Base-by-base conservation (phyloP, 2,888 invertebrate genomes). In the Calameuta filiformis region DNA sequence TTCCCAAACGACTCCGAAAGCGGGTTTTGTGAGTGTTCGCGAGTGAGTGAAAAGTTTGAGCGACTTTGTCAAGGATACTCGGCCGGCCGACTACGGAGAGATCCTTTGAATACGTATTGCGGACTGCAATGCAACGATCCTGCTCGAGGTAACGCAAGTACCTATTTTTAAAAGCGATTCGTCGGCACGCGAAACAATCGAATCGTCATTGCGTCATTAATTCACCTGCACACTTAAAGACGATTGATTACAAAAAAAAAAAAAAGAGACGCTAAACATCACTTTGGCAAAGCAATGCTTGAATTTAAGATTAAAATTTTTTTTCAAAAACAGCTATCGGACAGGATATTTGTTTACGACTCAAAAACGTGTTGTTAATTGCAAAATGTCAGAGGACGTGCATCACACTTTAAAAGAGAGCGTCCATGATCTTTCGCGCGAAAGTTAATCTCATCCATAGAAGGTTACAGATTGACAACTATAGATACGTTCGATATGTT, bases 41-140 rank as follows among this genome's bases (percentile, higher is more conserved):
- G 79, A 86, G 86, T 85, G 87, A 87, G 85, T 86, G 87, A 87
- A 82, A 82, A 84, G 82, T 83, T 83, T 77, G 81, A 74, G 76
- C 78, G 76, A 81, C 78, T 73, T 76, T 74, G 81, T 78, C 76
- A 79, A 85, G 81, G 81, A 83, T 84, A 84, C 75, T 76, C 78
- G 81, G 81, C 80, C 74, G 79, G 75, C 76, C 37, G 76, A 73
- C 82, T 83, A 83, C 79, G 80, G 78, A 78, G 56, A 56, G 71
- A 31, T 71, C 33, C 71, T 71, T 34, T 34, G 71, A 31, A 34
- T 31, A 33, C 12, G 33, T 71, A 33, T 71, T 71, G 23, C 71
- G 71, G 71, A 71, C 33, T 71, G 71, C 71, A 71, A 71, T 23
- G 71, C 71, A 71, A 71, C 71, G 71, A 31, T 71, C 34, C 71